phyloP scores from a whole-genome alignment of 1,140 invertebrate species.

The Orussus abietinus region DNA sequence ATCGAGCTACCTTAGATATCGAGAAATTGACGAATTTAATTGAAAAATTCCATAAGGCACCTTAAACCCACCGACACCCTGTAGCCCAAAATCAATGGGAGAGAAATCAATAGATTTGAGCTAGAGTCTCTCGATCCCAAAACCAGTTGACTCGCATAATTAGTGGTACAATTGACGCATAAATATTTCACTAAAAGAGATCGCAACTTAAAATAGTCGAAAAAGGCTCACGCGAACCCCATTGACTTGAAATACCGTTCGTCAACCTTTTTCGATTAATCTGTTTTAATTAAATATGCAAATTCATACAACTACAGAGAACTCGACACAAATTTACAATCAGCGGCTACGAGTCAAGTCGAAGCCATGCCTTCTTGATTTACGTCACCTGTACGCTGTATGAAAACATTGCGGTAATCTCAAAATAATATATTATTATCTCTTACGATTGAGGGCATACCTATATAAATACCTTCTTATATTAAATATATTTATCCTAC shows the following conservation, averaged over 20 bases:
- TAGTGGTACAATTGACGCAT: background rate
- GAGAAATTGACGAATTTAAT: too few relatives aligned
- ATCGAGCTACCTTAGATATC: too few relatives aligned
- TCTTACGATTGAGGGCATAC: background rate
- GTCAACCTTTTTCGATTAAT: too few relatives aligned
- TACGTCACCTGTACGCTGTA: too few relatives aligned
- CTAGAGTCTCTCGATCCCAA: background rate
- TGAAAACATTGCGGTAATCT: background rate
- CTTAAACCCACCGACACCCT: background rate
- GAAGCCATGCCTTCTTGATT: too few relatives aligned
- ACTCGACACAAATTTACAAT: too few relatives aligned
- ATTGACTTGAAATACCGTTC: too few relatives aligned
- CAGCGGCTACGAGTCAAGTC: too few relatives aligned
- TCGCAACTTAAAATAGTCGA: background rate
- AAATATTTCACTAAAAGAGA: background rate
- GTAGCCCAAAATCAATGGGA: background rate
- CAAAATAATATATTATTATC: conserved; percentile 5
- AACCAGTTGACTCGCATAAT: background rate
- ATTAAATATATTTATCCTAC: background rate
- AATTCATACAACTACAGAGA: too few relatives aligned
- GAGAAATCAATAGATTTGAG: background rate
- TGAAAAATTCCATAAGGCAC: too few relatives aligned
- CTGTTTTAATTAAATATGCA: too few relatives aligned
- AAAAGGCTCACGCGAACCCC: too few relatives aligned
- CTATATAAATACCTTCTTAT: background rate